phyloP scores from a whole-genome alignment of 2,888 invertebrate species.

The Dermolepida albohirtum region DNA sequence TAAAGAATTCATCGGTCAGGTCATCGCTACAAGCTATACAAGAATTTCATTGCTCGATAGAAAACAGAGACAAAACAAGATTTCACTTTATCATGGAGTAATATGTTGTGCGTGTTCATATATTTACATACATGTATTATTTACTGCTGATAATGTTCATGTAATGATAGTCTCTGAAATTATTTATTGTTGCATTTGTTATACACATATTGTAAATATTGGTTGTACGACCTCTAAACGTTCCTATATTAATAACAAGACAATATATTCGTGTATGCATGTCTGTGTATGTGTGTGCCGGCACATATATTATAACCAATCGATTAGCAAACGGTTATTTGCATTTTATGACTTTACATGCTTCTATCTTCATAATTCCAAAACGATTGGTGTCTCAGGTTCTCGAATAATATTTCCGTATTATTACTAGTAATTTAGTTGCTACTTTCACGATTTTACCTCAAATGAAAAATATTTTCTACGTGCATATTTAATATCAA shows the following conservation, averaged over 20 bases:
- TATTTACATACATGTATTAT: slow-evolving; percentile 13
- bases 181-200: slow-evolving; percentile 26
- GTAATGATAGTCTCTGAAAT: slow-evolving; percentile 13
- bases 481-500: background rate
- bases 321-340: slow-evolving; percentile 26
- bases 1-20: slow-evolving; percentile 39
- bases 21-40: slow-evolving; percentile 14
- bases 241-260: slow-evolving; percentile 22
- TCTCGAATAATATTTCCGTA: slow-evolving; percentile 9
- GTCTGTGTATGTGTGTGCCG: background rate
- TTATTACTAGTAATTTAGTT: background rate
- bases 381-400: slow-evolving; percentile 6
- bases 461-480: background rate
- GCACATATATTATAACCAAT: background rate
- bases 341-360: slow-evolving; percentile 16
- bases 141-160: slow-evolving; percentile 9
- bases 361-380: slow-evolving; percentile 5
- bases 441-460: slow-evolving; percentile 7
- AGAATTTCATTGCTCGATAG: slow-evolving; percentile 17
- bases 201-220: slow-evolving; percentile 17
- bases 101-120: slow-evolving; percentile 11
- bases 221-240: slow-evolving; percentile 17
- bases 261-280: slow-evolving; percentile 4
- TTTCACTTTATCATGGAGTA: slow-evolving; percentile 27
- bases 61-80: slow-evolving; percentile 21